Percentiles rank a stretch among this genome's conserved stretches.
These are phyloP conservation scores for Egretta garzetta DNA, from an alignment of 2,113 vertebrate genomes.

Conservation along the genomic window DNA sequence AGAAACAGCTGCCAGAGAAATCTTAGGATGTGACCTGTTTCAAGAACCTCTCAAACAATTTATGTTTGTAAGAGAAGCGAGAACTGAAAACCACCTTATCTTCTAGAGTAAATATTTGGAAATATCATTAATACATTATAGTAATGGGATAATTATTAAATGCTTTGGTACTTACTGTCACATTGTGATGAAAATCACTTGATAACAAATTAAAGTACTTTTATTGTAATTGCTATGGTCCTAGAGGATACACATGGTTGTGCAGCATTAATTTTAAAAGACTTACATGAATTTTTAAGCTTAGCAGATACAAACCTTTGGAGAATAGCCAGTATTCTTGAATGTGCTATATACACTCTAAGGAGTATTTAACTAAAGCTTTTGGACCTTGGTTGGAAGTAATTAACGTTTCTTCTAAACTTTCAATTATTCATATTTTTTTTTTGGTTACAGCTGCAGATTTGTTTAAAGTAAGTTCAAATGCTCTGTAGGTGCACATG, in stretches of 20 bases:
- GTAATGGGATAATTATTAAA: slow-evolving; percentile 62
- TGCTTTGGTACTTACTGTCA: slow-evolving; percentile 45
- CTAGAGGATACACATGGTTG: slow-evolving; percentile 49
- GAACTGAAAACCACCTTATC: slow-evolving; percentile 15
- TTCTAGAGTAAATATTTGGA: slow-evolving; percentile 33
- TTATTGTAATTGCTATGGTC: slow-evolving; percentile 45
- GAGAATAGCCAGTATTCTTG: slow-evolving; percentile 60
- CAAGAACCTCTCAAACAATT: slow-evolving; percentile 36
- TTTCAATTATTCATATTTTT: slow-evolving; percentile 39
- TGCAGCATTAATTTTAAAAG: slow-evolving; percentile 64
- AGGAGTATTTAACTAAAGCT: slow-evolving; percentile 55
- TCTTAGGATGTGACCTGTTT: slow-evolving; percentile 30
- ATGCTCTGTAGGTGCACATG: not conserved
- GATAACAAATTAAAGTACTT: slow-evolving; percentile 59
- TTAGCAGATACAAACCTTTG: slow-evolving; percentile 60
- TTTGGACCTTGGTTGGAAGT: slow-evolving; percentile 53
- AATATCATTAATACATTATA: slow-evolving; percentile 16
- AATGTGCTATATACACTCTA: slow-evolving; percentile 5
- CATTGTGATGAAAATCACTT: slow-evolving; percentile 49
- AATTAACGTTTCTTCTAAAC: slow-evolving; percentile 52
- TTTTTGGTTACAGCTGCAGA: not conserved
- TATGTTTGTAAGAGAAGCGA: not conserved
- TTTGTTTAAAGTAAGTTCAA: slow-evolving; percentile 40
- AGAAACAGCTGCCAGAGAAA: slow-evolving; percentile 24
- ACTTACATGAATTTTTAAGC: slow-evolving; percentile 60